Conservation (phyloP, 2,888 invertebrate genomes). For the Strigamia crassipes region DNA sequence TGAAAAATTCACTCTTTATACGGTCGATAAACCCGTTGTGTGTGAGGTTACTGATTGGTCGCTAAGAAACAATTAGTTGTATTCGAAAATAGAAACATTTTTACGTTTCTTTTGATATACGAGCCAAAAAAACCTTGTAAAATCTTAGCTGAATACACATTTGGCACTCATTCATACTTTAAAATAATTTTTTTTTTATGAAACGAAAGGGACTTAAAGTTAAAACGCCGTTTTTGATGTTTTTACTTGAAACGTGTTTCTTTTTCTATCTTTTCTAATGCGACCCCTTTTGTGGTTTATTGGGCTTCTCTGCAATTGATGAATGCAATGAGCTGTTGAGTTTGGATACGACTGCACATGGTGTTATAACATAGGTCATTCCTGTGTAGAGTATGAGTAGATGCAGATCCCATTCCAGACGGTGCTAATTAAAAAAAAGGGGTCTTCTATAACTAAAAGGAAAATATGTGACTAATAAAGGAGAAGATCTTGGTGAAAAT, state of each 20-base stretch:
- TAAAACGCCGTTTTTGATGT: neutral
- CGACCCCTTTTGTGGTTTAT: neutral
- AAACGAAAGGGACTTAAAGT: too few species aligned
- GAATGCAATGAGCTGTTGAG: neutral
- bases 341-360: neutral
- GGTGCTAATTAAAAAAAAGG: conserved; percentile 3
- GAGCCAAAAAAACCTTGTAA: neutral
- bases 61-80: neutral
- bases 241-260: neutral
- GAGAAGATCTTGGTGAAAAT: conserved; percentile 1
- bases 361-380: neutral
- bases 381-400: neutral
- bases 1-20: neutral
- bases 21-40: neutral
- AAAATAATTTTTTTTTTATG: too few species aligned
- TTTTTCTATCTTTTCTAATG: too few species aligned
- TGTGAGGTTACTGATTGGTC: neutral
- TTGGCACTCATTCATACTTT: too few species aligned
- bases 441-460: neutral
- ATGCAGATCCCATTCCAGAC: neutral
- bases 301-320: neutral
- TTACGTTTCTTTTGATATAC: too few species aligned
- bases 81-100: too few species aligned
- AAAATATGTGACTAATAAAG: conserved; percentile 12
- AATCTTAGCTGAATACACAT: neutral